Percentiles rank a stretch among this genome's conserved stretches.
Conservation (phyloP, 2,888 invertebrate genomes). For the Xanthorhoe spadicearia region DNA sequence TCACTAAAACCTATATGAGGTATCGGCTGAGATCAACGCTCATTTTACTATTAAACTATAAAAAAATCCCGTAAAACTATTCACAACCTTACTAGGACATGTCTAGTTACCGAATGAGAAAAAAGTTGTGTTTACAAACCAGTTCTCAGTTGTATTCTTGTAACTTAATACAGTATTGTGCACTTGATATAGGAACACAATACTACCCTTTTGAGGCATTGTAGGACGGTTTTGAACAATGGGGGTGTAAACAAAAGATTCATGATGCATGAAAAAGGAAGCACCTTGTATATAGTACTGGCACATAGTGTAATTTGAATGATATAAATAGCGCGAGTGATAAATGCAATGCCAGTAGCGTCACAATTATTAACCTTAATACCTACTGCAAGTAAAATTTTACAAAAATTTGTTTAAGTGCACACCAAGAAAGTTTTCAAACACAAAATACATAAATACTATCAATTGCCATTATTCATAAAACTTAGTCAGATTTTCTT, state of each 20-base stretch:
- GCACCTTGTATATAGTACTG: slow-evolving; percentile 46
- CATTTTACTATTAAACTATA: slow-evolving; percentile 46
- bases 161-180: slow-evolving; percentile 29
- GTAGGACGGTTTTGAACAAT: slow-evolving; percentile 58
- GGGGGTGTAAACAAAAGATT: slow-evolving; percentile 48
- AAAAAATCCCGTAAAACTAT: slow-evolving; percentile 37
- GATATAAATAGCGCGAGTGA: slow-evolving; percentile 54
- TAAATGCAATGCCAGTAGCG: slow-evolving; percentile 42
- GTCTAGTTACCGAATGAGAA: slow-evolving; percentile 59
- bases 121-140: slow-evolving; percentile 60
- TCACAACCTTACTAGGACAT: slow-evolving; percentile 48
- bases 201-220: slow-evolving; percentile 56
- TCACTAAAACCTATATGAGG: slow-evolving; percentile 45
- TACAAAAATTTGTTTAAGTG: background rate
- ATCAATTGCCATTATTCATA: too few species aligned
- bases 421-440: background rate
- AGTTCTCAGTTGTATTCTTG: slow-evolving; percentile 51
- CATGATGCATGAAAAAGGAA: slow-evolving; percentile 49
- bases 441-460: background rate
- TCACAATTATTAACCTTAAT: slow-evolving; percentile 11
- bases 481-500: too few species aligned
- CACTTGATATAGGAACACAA: slow-evolving; percentile 54
- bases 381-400: slow-evolving; percentile 2
- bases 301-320: slow-evolving; percentile 42
- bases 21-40: slow-evolving; percentile 44